These are phyloP conservation scores for Metopia argyrocephala DNA, from an alignment of 2,888 invertebrate genomes.

Conservation along the genomic window DNA sequence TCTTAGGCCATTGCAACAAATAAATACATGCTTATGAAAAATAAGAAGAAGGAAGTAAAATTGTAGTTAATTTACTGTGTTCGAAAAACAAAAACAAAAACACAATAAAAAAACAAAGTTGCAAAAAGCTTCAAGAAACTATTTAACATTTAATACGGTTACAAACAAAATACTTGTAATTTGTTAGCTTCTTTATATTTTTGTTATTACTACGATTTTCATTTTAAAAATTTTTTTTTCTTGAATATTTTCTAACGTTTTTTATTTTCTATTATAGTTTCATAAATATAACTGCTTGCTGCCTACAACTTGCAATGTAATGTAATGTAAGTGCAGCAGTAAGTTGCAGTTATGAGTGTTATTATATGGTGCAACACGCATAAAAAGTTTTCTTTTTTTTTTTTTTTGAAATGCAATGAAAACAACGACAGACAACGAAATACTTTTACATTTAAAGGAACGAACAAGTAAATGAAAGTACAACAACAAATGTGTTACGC, in stretches of 20 bases:
- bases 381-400: conserved; percentile 34
- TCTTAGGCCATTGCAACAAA: conserved; percentile 20
- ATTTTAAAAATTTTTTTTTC: conserved; percentile 13
- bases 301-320: not conserved
- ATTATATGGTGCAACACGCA: conserved; percentile 54
- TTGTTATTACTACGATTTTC: conserved; percentile 1
- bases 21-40: not conserved
- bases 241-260: not conserved
- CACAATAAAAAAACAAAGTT: no score
- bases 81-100: no score
- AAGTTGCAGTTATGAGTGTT: conserved; percentile 5
- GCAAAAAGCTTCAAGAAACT: conserved; percentile 52
- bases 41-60: conserved; percentile 59
- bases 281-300: not conserved
- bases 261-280: not conserved
- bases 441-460: not conserved
- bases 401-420: conserved; percentile 38
- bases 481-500: not conserved
- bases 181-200: conserved; percentile 33
- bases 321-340: not conserved
- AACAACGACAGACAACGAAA: conserved; percentile 30
- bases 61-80: conserved; percentile 49
- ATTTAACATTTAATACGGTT: conserved; percentile 63
- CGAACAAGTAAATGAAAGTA: conserved; percentile 18
- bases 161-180: conserved; percentile 59